These are phyloP conservation scores for Spodoptera litura DNA, from an alignment of 1,140 invertebrate genomes.

Conservation along the genomic window DNA sequence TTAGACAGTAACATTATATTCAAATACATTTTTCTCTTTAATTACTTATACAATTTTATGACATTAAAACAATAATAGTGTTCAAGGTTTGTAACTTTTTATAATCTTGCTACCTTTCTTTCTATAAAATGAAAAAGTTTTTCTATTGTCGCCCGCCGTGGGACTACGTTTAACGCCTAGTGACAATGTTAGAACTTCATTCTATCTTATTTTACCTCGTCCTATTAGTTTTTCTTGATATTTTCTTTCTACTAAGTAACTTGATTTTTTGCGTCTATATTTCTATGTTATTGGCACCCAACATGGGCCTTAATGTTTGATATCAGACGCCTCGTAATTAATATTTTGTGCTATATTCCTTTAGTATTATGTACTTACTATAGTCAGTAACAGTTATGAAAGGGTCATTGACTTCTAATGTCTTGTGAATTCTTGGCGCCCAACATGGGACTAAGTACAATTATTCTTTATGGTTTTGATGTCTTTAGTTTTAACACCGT, in stretches of 20 bases:
- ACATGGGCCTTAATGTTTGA: background rate
- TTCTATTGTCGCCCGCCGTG: background rate
- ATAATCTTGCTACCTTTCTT: background rate
- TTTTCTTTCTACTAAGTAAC: background rate
- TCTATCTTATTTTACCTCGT: slow-evolving; percentile 4
- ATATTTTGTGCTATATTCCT: too few species aligned
- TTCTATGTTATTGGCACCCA: slow-evolving; percentile 2
- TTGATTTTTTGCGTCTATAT: background rate
- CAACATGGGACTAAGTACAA: background rate
- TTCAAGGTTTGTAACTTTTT: background rate
- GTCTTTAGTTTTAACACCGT: too few species aligned
- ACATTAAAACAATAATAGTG: too few species aligned
- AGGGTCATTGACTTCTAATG: background rate
- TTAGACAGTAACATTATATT: too few species aligned
- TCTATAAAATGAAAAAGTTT: background rate
- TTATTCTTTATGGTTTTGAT: background rate
- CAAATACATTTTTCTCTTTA: too few species aligned
- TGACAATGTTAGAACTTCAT: background rate
- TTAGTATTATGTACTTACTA: too few species aligned
- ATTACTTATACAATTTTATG: too few species aligned
- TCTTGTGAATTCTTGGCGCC: background rate
- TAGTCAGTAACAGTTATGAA: background rate
- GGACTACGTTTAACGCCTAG: background rate
- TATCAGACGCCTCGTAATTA: too few species aligned
- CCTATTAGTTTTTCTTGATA: background rate